These are phyloP conservation scores for Tuta absoluta DNA, from an alignment of 2,888 invertebrate genomes.

Conservation along the genomic window DNA sequence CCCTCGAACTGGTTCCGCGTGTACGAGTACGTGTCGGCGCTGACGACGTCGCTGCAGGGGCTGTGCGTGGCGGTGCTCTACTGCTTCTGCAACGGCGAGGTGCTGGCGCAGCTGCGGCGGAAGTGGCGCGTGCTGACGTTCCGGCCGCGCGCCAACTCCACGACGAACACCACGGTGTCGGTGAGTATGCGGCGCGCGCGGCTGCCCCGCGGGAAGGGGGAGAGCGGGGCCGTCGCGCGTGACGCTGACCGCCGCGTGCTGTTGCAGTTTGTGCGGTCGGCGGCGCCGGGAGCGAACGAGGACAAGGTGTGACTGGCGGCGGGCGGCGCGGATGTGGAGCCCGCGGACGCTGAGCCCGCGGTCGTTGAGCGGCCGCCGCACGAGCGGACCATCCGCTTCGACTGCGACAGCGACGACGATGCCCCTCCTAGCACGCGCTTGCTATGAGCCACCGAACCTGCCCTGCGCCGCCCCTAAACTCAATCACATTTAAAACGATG, in stretches of 20 bases:
- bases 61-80: constrained; percentile 95
- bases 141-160: constrained; percentile 90
- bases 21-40: constrained; percentile 92
- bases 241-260: constrained; percentile 33
- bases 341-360: constrained; percentile 14
- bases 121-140: constrained; percentile 92
- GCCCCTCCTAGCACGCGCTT: constrained; percentile 62
- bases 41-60: constrained; percentile 95
- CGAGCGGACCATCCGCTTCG: constrained; percentile 69
- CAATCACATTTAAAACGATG: not conserved
- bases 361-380: constrained; percentile 25
- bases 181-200: constrained; percentile 79
- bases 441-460: constrained; percentile 45
- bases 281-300: constrained; percentile 84
- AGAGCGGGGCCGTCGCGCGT: constrained; percentile 22
- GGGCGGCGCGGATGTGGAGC: constrained; percentile 47
- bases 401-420: constrained; percentile 73
- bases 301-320: constrained; percentile 91
- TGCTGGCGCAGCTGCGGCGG: constrained; percentile 91
- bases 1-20: constrained; percentile 87
- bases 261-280: constrained; percentile 90
- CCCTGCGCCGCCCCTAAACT: constrained; percentile 15
- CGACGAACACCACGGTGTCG: constrained; percentile 93
- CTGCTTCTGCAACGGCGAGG: constrained; percentile 98
- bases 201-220: constrained; percentile 28